phyloP scores from a whole-genome alignment of 2,888 invertebrate genomes.

The Acrobasis consociella region DNA sequence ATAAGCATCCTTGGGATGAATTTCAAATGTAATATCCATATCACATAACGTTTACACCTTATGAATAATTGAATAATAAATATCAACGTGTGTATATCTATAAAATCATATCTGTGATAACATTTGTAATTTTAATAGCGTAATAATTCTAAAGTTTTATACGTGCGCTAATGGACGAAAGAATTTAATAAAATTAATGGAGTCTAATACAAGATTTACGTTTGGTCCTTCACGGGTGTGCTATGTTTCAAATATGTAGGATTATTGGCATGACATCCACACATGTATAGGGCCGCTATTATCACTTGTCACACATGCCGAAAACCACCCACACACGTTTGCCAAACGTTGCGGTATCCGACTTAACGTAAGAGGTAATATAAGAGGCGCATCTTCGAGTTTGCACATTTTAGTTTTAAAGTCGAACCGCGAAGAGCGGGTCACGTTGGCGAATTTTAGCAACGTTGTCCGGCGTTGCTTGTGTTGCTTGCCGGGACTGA shows the following conservation, averaged over 20 bases:
- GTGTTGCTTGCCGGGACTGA: constrained; percentile 50
- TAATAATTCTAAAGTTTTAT: constrained; percentile 13
- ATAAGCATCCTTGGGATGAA: constrained; percentile 22
- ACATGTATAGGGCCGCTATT: constrained; percentile 33
- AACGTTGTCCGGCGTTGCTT: constrained; percentile 50
- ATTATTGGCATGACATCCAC: constrained; percentile 25
- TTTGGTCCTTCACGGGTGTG: not conserved
- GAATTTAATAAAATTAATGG: constrained; percentile 9
- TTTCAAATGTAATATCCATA: constrained; percentile 32
- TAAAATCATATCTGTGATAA: constrained; percentile 2
- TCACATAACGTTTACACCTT: constrained; percentile 30
- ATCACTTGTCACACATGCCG: constrained; percentile 51
- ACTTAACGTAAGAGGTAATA: constrained; percentile 80
- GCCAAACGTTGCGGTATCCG: constrained; percentile 80
- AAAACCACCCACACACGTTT: constrained; percentile 67
- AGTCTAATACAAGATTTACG: constrained; percentile 7
- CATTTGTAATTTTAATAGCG: constrained; percentile 10
- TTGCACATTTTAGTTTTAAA: constrained; percentile 80
- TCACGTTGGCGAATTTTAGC: constrained; percentile 70
- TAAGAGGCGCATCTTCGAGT: constrained; percentile 81
- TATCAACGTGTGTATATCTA: constrained; percentile 21
- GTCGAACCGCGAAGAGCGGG: constrained; percentile 74
- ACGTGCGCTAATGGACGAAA: constrained; percentile 24
- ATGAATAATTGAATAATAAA: constrained; percentile 35
- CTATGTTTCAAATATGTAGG: constrained; percentile 22